Base-by-base conservation (phyloP, 1,140 invertebrate genomes). In the Triops cancriformis region DNA sequence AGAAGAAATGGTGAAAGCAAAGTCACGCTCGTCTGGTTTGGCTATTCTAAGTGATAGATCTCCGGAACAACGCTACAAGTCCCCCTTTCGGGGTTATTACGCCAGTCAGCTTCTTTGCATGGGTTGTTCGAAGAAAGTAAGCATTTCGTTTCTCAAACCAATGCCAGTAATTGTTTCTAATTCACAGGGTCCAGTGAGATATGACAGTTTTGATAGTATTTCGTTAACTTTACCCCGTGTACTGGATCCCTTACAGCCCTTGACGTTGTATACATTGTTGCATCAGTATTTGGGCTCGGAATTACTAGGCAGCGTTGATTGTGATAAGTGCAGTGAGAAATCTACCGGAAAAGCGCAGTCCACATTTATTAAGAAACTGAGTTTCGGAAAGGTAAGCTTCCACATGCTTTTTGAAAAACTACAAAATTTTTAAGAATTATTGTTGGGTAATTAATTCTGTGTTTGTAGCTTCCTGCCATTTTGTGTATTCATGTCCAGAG, bases 151-250 rank as follows among this genome's bases (percentile, higher is more conserved):
- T 76, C 27, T 10, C 1, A 75, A 73, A 75, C 28, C 27, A 31
- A 42, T n/a, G n/a, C n/a, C n/a, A 81, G 23, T 77, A 42, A 76
- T 75, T 51, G 11, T 77, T 26, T n/a, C 77, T 79, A 79, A 76
- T 1, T 45, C 27, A 14, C 27, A 93, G 89, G 92, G 92, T 81
- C 89, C 93, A 0, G 90, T 96, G 12, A 90, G 91, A 23, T 95
- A 95, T 83, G 94, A 97, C 83, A 93, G 93, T 82, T 94, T 96
- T 82, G 94, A 96, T 83, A 94, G 92, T 82, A 86, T 97, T 26
- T 94, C 94, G 0, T 84, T 97, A 26, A 88, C 88, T 74, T 83
- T 94, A 72, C 92, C 92, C 31, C 84, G 26, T 86, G 85, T 51
- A 83, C 86, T 80, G 83, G 85, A 80, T 82, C 88, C 85, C 82